A percentile compares a stretch with the other conserved stretches of the same genome.
These are phyloP conservation scores for Argyrosomus japonicus DNA, from an alignment of 2,113 vertebrate species.

Conservation along the genomic window DNA sequence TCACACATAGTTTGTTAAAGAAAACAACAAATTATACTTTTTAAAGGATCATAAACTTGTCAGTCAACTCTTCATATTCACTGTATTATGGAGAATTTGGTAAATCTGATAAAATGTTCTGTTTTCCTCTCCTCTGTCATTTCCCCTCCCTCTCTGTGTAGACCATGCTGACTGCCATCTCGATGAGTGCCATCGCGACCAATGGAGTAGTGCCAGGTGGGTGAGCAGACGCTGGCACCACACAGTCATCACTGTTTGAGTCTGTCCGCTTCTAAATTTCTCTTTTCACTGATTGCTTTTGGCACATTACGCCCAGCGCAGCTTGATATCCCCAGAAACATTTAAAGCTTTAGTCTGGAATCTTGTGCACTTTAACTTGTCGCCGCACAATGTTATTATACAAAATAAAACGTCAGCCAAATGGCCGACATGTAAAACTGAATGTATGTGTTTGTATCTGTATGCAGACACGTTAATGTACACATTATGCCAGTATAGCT, in stretches of 20 bases:
- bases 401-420: slow-evolving; percentile 61
- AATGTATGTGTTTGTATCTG: slow-evolving; percentile 18
- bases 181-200: slow-evolving; percentile 99
- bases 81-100: background rate
- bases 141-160: slow-evolving; percentile 72
- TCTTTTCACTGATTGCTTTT: slow-evolving; percentile 70
- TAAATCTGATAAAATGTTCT: slow-evolving; percentile 21
- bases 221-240: slow-evolving; percentile 76
- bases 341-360: slow-evolving; percentile 65
- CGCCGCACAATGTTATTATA: slow-evolving; percentile 41
- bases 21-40: background rate
- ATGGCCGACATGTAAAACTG: slow-evolving; percentile 20
- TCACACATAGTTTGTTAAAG: background rate
- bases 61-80: background rate
- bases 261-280: slow-evolving; percentile 67
- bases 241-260: slow-evolving; percentile 70
- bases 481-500: slow-evolving; percentile 31
- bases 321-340: slow-evolving; percentile 71
- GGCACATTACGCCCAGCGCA: slow-evolving; percentile 63
- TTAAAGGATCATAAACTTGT: background rate
- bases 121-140: slow-evolving; percentile 31
- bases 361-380: slow-evolving; percentile 61
- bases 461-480: slow-evolving; percentile 18
- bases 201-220: slow-evolving; percentile 99
- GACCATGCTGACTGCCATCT: slow-evolving; percentile 99